Percentiles rank a stretch among this genome's conserved stretches.
These are phyloP conservation scores for Ispidina lecontei DNA, from an alignment of 2,797 vertebrate genomes.

Conservation along the genomic window DNA sequence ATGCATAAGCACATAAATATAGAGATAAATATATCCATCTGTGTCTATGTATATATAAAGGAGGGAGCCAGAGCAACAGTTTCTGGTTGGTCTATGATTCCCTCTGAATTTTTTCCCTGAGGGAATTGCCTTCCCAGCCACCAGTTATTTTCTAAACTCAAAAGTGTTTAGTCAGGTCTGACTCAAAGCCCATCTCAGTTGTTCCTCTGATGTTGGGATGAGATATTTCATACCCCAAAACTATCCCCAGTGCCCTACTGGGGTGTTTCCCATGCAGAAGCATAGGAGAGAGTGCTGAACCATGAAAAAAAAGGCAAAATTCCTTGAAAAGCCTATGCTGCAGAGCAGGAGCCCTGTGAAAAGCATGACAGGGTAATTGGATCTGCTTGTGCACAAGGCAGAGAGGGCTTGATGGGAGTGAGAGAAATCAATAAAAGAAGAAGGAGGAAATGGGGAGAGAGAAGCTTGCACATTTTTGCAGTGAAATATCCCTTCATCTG, in stretches of 20 bases:
- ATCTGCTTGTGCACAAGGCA: constrained; percentile 31
- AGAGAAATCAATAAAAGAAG: constrained; percentile 65
- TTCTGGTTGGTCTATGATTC: neutral
- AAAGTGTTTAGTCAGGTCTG: neutral
- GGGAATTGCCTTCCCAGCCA: neutral
- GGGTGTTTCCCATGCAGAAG: neutral
- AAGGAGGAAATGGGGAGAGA: constrained; percentile 17
- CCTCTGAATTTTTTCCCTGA: neutral
- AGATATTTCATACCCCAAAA: neutral
- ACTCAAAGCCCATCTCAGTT: neutral
- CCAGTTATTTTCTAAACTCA: neutral
- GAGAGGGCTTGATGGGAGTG: neutral
- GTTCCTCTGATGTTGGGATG: neutral
- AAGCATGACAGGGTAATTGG: constrained; percentile 48
- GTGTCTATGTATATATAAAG: neutral
- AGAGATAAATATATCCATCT: too few relatives aligned
- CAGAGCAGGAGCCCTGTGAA: constrained; percentile 16
- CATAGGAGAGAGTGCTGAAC: neutral
- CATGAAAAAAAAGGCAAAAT: neutral
- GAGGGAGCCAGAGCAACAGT: neutral
- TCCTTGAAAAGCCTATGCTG: neutral
- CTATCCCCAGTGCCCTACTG: neutral
- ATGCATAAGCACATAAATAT: neutral
- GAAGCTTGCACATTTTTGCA: neutral
- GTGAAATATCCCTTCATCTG: constrained; percentile 41